Conservation (phyloP, 2,113 vertebrate genomes). For the Aptenodytes patagonicus region DNA sequence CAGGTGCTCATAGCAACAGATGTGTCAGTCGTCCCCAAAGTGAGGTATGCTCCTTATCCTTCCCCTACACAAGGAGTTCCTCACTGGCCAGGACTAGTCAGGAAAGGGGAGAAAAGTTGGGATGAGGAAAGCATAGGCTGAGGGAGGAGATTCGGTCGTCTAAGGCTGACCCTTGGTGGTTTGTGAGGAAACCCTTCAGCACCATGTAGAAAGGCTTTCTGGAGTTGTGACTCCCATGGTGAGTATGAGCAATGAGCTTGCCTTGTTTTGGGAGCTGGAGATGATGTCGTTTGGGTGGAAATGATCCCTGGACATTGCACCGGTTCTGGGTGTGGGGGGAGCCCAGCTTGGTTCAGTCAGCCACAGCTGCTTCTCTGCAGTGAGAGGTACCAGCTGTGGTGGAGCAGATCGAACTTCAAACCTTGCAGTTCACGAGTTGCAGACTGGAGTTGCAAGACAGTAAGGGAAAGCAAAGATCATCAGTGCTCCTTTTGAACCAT, state of each 20-base stretch:
- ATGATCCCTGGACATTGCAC: neutral
- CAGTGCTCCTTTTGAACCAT: neutral
- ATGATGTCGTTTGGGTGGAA: neutral
- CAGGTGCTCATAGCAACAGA: neutral
- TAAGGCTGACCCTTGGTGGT: neutral
- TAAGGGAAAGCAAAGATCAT: neutral
- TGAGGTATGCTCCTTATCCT: neutral
- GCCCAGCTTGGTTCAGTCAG: neutral
- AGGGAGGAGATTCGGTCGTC: neutral
- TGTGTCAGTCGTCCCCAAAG: neutral
- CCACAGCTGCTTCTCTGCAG: neutral
- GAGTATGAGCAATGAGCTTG: neutral
- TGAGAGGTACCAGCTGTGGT: fast-evolving
- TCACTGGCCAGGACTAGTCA: neutral
- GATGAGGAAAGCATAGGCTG: neutral
- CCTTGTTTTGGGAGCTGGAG: neutral
- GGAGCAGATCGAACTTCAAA: neutral
- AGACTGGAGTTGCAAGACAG: neutral
- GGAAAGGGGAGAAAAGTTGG: neutral
- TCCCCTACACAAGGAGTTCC: neutral
- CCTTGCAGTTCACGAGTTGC: neutral
- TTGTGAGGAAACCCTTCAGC: neutral
- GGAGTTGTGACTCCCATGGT: neutral
- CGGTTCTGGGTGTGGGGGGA: fast-evolving
- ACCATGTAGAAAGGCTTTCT: neutral